Base-by-base conservation (phyloP, 2,113 vertebrate species). In the Parus major region DNA sequence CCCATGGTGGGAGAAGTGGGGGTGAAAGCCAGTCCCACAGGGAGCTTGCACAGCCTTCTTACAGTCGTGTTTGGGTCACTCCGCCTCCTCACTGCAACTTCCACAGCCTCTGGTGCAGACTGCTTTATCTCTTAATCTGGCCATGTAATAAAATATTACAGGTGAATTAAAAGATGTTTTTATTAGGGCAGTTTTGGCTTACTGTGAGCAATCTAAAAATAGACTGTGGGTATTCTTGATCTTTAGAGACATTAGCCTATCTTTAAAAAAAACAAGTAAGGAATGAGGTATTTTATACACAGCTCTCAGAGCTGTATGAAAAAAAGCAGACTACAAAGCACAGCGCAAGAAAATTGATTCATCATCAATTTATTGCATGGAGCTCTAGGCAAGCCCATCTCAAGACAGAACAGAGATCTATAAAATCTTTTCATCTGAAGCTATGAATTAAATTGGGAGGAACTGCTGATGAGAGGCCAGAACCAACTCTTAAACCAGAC, bases 311-410 rank as follows among this genome's bases (percentile, higher is more conserved):
- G 2, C 92, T 81, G 33, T 73, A 70, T 86, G 91, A 46, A 90
- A 88, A 93, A 94, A 73, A 93, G 46, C 47, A 96, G 91, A 79
- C 82, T 93, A 72, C 87, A 82, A 60, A 91, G 82, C 92, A 55
- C 68, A 85, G 82, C 2, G 0, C 56, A 94, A 86, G 93, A 93
- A 96, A 95, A 96, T 96, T 76, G 93, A 91, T 94, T 98, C 70
- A 79, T 97, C 95, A 85, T 97, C 68, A 97, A 84, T 97, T 95
- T 95, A 94, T 97, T 96, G 96, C 80, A 87, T 81, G 49, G 61
- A 92, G 77, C 71, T 91, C 49, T 90, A 94, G 85, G 89, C 71
- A 96, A 85, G 86, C 88, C 93, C 86, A 78, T 95, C 73, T 84
- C 91, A 60, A 95, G 91, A 80, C 72, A 79, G 88, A 93, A 77